These are phyloP conservation scores for Anniella stebbinsi DNA, from an alignment of 2,797 vertebrate genomes.

Conservation along the genomic window DNA sequence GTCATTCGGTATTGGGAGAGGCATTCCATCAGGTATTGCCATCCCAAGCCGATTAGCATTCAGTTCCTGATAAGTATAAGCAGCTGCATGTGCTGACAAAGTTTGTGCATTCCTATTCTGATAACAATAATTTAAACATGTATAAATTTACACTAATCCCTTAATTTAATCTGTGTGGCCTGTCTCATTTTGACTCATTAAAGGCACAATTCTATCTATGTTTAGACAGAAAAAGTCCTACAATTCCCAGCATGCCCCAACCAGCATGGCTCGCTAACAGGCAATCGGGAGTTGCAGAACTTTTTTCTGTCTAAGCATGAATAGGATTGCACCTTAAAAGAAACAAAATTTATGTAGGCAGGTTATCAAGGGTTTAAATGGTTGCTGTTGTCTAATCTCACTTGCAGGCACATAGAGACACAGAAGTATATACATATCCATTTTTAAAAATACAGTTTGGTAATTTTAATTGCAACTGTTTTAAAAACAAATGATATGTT, in stretches of 20 bases:
- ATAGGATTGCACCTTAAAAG: neutral
- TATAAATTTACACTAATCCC: neutral
- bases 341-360: neutral
- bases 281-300: too few relatives aligned
- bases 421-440: neutral
- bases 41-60: neutral
- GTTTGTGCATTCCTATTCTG: neutral
- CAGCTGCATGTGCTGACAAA: neutral
- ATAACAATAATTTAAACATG: neutral
- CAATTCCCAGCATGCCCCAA: neutral
- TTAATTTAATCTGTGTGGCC: neutral
- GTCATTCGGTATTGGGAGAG: too few relatives aligned
- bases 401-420: neutral
- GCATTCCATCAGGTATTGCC: too few relatives aligned
- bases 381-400: neutral
- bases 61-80: neutral
- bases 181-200: neutral
- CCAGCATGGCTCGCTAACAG: too few relatives aligned
- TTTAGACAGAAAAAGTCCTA: neutral
- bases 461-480: slow-evolving; percentile 7
- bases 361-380: neutral
- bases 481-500: neutral
- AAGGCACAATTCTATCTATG: neutral
- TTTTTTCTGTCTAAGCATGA: neutral
- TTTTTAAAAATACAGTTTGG: neutral